Evolutionary conservation across 2,888 invertebrate genomes (phyloP).

Genomic region (Xestia sexstrigata): DNA sequence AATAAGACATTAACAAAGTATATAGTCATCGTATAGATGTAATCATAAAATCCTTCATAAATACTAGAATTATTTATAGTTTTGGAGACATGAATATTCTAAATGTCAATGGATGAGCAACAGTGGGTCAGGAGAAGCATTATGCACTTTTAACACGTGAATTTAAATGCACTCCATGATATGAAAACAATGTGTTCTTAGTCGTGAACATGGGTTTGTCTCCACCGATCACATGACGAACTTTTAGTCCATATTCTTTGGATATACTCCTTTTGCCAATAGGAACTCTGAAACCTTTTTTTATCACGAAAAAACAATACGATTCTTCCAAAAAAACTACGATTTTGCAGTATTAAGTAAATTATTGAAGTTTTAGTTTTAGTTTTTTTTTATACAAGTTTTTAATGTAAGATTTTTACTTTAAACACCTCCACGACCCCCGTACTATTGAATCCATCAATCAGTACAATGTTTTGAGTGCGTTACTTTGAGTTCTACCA

Average conservation of each 20-base stretch:
- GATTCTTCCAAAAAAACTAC: neutral
- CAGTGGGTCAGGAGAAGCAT: neutral
- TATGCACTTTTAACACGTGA: conserved; percentile 6
- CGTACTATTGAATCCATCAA: no score
- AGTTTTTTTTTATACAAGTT: no score
- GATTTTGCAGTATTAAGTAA: neutral
- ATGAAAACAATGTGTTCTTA: neutral
- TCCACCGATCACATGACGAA: no score
- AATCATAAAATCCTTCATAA: conserved; percentile 24
- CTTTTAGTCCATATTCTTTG: neutral
- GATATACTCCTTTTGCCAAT: neutral
- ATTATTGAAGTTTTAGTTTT: neutral
- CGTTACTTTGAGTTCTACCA: no score
- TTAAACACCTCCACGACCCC: no score
- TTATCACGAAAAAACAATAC: neutral
- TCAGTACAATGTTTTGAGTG: no score
- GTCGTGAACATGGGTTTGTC: neutral
- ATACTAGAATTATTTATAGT: conserved; percentile 12
- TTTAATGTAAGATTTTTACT: no score
- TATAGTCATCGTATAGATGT: neutral
- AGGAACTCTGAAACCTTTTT: neutral
- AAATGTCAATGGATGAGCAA: conserved; percentile 22
- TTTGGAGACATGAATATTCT: conserved; percentile 25
- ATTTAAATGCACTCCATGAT: neutral
- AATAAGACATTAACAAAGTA: conserved; percentile 23